Percentiles rank a stretch among this genome's conserved stretches.
Evolutionary conservation across 2,797 vertebrate species (phyloP).

Genomic region (Catamblyrhynchus diadema): DNA sequence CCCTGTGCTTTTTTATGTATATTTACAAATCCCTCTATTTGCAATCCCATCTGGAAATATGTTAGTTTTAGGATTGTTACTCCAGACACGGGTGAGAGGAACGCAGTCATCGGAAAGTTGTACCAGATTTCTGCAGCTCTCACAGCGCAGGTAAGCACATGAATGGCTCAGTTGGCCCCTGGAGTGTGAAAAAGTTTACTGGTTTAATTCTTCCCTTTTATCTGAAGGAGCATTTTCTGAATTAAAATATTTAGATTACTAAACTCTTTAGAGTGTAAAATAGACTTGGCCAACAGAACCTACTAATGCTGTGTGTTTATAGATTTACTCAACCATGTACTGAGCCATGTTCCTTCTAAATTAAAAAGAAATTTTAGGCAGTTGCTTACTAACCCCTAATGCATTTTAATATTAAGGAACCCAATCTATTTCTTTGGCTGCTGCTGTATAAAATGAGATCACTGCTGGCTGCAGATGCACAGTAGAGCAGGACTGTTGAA

Average conservation of each 20-base stretch:
- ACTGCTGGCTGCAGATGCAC: conserved; percentile 28
- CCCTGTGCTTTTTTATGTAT: neutral
- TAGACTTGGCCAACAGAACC: neutral
- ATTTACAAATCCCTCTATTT: neutral
- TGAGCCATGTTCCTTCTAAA: neutral
- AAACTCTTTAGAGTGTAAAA: neutral
- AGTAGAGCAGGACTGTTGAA: conserved; percentile 39
- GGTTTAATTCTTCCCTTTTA: neutral
- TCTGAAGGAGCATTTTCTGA: neutral
- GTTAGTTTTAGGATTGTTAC: neutral
- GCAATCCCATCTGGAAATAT: neutral
- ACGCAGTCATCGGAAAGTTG: neutral
- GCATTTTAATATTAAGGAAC: conserved; percentile 10
- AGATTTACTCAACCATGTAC: neutral
- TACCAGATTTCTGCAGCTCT: neutral
- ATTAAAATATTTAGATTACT: neutral
- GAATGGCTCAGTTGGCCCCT: neutral
- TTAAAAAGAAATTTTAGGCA: neutral
- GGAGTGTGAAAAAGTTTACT: neutral
- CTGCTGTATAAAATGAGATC: conserved; percentile 34
- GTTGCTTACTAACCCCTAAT: neutral
- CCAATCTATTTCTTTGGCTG: conserved; percentile 35
- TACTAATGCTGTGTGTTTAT: neutral
- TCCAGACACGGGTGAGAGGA: neutral
- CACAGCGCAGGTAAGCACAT: accelerated